Percentiles rank a stretch among this genome's conserved stretches.
Evolutionary conservation across 2,888 invertebrate genomes (phyloP).

Genomic region (Melanchra persicariae): DNA sequence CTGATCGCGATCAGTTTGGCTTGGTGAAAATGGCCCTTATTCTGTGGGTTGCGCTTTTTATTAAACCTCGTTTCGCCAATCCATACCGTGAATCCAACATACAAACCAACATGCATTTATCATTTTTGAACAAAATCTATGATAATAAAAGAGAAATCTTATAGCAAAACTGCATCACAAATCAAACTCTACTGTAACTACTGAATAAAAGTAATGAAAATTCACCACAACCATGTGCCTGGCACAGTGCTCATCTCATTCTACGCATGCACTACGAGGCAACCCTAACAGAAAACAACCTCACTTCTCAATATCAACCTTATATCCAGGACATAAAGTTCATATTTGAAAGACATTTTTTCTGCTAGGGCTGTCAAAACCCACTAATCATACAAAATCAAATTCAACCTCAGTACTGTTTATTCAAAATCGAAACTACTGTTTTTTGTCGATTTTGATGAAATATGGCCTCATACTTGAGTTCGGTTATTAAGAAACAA

Average conservation of each 20-base stretch:
- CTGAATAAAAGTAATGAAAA: slow-evolving; percentile 73
- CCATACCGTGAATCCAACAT: slow-evolving; percentile 75
- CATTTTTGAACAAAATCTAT: slow-evolving; percentile 67
- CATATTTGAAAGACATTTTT: slow-evolving; percentile 52
- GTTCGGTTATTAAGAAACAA: slow-evolving; percentile 41
- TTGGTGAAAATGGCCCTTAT: too few relatives aligned
- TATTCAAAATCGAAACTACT: slow-evolving; percentile 57
- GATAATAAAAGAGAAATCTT: slow-evolving; percentile 87
- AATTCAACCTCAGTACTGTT: slow-evolving; percentile 52
- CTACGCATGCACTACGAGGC: slow-evolving; percentile 88
- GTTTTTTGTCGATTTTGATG: slow-evolving; percentile 59
- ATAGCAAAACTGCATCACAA: slow-evolving; percentile 89
- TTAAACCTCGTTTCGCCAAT: not conserved
- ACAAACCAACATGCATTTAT: slow-evolving; percentile 82
- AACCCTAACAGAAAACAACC: slow-evolving; percentile 61
- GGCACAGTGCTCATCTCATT: slow-evolving; percentile 84
- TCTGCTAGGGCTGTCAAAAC: slow-evolving; percentile 47
- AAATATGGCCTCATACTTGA: slow-evolving; percentile 44
- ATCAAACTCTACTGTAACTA: slow-evolving; percentile 80
- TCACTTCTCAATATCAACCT: slow-evolving; percentile 58
- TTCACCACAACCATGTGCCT: slow-evolving; percentile 89
- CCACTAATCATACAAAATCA: slow-evolving; percentile 59
- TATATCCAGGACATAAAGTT: slow-evolving; percentile 46
- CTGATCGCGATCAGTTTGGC: too few relatives aligned
- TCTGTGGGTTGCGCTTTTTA: not conserved